Evolutionary conservation across 2,113 vertebrate species (phyloP).

Genomic region (Trochalopteron elliotii): DNA sequence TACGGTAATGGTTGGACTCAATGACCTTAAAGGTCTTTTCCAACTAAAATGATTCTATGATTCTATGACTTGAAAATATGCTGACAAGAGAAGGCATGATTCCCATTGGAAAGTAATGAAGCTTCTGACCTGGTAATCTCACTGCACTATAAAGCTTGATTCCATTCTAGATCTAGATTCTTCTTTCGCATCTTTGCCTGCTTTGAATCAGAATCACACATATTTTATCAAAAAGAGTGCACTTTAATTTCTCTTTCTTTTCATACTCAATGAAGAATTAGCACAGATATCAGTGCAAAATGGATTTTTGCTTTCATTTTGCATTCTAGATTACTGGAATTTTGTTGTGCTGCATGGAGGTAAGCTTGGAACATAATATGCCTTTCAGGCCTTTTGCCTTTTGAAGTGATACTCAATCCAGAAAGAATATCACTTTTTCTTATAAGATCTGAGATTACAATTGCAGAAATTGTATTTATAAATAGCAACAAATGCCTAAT

Average conservation of each 20-base stretch:
- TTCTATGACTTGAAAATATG: background rate
- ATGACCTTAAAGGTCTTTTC: background rate
- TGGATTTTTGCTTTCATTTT: background rate
- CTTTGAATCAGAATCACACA: background rate
- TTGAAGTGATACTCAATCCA: background rate
- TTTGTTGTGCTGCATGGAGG: background rate
- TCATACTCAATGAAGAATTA: background rate
- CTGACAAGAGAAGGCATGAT: background rate
- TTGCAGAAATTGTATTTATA: background rate
- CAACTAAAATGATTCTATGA: background rate
- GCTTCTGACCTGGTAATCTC: background rate
- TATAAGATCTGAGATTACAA: background rate
- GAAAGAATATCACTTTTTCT: background rate
- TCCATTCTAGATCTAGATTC: background rate
- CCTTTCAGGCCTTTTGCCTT: background rate
- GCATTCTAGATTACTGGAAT: background rate
- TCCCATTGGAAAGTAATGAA: background rate
- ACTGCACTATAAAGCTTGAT: background rate
- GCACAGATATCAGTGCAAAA: background rate
- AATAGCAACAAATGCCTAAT: background rate
- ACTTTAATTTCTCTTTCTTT: background rate
- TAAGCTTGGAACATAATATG: background rate
- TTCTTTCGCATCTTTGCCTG: background rate
- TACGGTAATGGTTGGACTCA: accelerated
- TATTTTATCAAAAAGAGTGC: background rate